Evolutionary conservation across 2,888 invertebrate genomes (phyloP).

Genomic region (Plagodis pulveraria): DNA sequence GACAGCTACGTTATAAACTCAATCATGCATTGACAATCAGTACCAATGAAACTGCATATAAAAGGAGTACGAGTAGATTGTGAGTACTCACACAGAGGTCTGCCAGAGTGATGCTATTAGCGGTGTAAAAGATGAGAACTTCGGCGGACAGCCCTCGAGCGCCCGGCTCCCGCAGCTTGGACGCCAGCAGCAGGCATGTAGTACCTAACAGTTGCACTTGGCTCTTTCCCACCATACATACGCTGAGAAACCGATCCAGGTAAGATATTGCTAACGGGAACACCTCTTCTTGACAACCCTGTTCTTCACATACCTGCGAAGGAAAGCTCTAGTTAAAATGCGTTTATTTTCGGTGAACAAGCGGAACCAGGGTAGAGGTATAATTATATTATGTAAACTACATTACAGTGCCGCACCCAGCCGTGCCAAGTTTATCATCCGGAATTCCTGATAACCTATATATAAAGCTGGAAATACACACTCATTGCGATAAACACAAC

Average conservation of each 20-base stretch:
- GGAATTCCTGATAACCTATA: conserved; percentile 82
- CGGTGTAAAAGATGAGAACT: conserved; percentile 95
- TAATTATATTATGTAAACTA: conserved; percentile 28
- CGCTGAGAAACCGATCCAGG: conserved; percentile 96
- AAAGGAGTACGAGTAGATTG: neutral
- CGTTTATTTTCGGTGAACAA: too few relatives aligned
- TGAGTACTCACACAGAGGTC: conserved; percentile 93
- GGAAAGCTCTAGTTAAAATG: conserved; percentile 13
- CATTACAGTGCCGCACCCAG: conserved; percentile 55
- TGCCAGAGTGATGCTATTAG: conserved; percentile 94
- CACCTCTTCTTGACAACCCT: conserved; percentile 96
- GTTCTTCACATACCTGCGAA: conserved; percentile 96
- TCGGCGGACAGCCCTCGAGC: conserved; percentile 90
- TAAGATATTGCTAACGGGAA: conserved; percentile 96
- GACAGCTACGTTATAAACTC: too few relatives aligned
- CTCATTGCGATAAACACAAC: conserved; percentile 74
- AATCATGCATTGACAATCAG: too few relatives aligned
- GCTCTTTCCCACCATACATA: conserved; percentile 92
- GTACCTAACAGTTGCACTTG: conserved; percentile 97
- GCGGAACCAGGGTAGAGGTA: too few relatives aligned
- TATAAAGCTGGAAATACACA: conserved; percentile 71
- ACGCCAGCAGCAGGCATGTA: conserved; percentile 95
- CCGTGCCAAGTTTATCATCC: conserved; percentile 67
- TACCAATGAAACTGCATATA: too few relatives aligned
- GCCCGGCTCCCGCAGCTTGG: conserved; percentile 95